These are phyloP conservation scores for Hydrolagus affinis DNA, from an alignment of 2,113 vertebrate genomes.

Conservation along the genomic window DNA sequence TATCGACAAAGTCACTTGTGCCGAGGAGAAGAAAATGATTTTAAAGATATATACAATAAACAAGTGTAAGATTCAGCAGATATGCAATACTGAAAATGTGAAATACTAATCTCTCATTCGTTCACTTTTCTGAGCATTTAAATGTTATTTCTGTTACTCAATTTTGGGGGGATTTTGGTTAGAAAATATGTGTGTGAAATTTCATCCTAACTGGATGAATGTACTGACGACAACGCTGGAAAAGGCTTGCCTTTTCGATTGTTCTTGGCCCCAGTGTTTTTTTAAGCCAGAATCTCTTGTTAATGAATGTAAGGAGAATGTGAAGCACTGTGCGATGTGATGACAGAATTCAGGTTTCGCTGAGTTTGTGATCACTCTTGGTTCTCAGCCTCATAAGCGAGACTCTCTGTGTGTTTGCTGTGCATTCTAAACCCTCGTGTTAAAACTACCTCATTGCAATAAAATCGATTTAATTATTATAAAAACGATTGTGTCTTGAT, in stretches of 20 bases:
- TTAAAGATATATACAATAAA: neutral
- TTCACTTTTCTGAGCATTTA: neutral
- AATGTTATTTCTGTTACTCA: no score
- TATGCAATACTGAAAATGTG: neutral
- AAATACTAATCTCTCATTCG: neutral
- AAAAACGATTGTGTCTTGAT: neutral
- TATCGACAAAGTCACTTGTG: neutral
- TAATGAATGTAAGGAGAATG: neutral
- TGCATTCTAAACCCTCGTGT: neutral
- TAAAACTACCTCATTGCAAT: constrained; percentile 25
- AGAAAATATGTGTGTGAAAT: neutral
- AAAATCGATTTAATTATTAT: constrained; percentile 14
- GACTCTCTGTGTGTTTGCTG: neutral
- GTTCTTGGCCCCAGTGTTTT: no score
- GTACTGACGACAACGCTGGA: neutral
- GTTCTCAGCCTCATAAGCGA: neutral
- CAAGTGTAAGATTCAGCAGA: neutral
- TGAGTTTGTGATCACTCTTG: constrained; percentile 3
- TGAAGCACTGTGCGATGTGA: neutral
- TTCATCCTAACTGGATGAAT: neutral
- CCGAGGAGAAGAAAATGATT: no score
- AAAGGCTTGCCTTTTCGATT: neutral
- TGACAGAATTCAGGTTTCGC: neutral
- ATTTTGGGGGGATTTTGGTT: neutral
- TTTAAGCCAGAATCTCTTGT: no score